Conservation (phyloP, 2,888 invertebrate genomes). For the Andrena flavipes region DNA sequence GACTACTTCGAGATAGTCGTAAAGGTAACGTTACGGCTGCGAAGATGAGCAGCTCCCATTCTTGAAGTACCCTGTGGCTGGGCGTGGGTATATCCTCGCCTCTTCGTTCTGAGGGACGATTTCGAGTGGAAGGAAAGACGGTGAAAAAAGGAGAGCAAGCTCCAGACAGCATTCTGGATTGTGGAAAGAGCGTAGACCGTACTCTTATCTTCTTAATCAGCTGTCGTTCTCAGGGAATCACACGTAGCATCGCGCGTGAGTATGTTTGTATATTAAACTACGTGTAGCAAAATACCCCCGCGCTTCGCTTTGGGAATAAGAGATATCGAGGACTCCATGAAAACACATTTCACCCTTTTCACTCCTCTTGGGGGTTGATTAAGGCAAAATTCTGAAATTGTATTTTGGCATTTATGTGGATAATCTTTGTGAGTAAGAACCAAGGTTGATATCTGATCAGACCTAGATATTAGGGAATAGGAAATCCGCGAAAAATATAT, state of each 20-base stretch:
- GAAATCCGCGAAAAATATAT: too few species aligned
- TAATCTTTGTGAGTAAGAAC: too few species aligned
- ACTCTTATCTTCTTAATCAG: slow-evolving; percentile 33
- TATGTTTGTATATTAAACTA: slow-evolving; percentile 14
- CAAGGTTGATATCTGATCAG: too few species aligned
- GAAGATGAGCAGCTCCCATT: slow-evolving; percentile 39
- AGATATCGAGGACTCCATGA: too few species aligned
- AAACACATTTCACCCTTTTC: too few species aligned
- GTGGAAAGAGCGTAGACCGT: background rate
- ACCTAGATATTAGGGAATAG: too few species aligned
- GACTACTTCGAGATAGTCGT: slow-evolving; percentile 48
- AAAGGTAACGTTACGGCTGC: slow-evolving; percentile 50
- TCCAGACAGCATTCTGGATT: too few species aligned
- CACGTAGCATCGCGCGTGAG: background rate
- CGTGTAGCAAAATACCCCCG: too few species aligned
- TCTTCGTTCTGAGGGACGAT: slow-evolving; percentile 35
- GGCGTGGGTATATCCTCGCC: slow-evolving; percentile 31
- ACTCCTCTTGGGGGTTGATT: too few species aligned
- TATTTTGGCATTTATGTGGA: too few species aligned
- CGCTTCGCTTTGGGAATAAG: too few species aligned
- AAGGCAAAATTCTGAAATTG: too few species aligned
- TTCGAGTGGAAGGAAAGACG: background rate
- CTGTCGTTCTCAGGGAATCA: slow-evolving; percentile 15
- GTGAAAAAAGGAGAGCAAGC: background rate
- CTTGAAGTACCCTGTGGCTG: slow-evolving; percentile 39